Base-by-base conservation (phyloP, 2,888 invertebrate genomes). In the Agrochola litura region DNA sequence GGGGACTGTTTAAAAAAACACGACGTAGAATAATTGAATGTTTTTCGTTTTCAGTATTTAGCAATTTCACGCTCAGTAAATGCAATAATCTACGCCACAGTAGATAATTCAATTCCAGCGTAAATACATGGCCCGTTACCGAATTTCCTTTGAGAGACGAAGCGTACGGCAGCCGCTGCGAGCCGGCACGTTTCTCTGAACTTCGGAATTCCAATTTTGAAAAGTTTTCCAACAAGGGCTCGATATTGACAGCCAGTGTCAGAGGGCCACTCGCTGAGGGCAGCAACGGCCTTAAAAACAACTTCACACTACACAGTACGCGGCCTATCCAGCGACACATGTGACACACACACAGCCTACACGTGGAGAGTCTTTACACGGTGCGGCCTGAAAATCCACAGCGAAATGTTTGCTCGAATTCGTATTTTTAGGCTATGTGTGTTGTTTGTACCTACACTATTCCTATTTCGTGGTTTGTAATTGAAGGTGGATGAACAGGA, bases 161-260 rank as follows among this genome's bases (percentile, higher is more conserved):
- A 95, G 94, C 96, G 95, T 93, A 92, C 93, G 92, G 90, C 92
- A 91, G 90, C 91, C 90, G 90, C 91, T 91, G 92, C 95, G 94
- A 92, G 92, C 94, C 95, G 94, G 93, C 95, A 95, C 95, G 96
- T 95, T 93, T 91, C 92, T 92, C 94, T 91, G 91, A 96, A 96
- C 95, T 96, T 95, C 89, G 96, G 96, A 96, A 96, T 96, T 96
- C 96, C 96, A 96, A 96, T 96, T 96, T 96, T 96, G 96, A 96
- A 96, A 96, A 96, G 94, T 96, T 96, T 95, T 93, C 93, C 94
- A 94, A 95, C 95, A 94, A 95, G 95, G 94, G 93, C 94, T 81
- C 93, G 91, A 94, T 95, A 95, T 96, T 96, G 95, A 96, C 95
- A 95, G 95, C 90, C 92, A 94, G 93, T 95, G 94, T 95, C 95